Base-by-base conservation (phyloP, 2,113 vertebrate genomes). In the Zosterops lateralis region DNA sequence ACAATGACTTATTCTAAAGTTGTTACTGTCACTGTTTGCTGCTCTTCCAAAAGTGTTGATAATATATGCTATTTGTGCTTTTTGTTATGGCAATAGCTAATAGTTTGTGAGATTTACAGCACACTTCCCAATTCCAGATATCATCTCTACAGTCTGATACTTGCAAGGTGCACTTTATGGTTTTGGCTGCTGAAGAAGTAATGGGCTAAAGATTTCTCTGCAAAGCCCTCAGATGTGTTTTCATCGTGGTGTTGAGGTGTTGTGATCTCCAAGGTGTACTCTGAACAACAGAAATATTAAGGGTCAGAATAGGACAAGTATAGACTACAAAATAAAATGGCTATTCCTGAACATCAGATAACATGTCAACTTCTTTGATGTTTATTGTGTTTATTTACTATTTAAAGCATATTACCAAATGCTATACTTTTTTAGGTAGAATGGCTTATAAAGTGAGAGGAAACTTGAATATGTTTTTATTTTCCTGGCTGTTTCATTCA, bases 1-100 rank as follows among this genome's bases (percentile, higher is more conserved):
- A 62, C 16, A 84, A 17, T 54, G 3, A 38, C 14, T 73, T 29
- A 8, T 70, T 87, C 19, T 73, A 18, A 85, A 89, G 9, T 29
- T 81, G 45, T 0, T 0, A 36, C 14, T 70, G 6, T 51, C 58
- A 70, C 19, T 71, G 24, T 70, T 90, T 77, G 10, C 24, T 80
- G 26, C 40, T 74, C 7, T 82, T 81, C 26, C 18, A 77, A 73
- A 75, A 73, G 9, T 15, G 18, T 53, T 58, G 32, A 66, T 5
- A 9, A 2, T 38, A n/a, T 2, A 12, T 51, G 1, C 2, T 31
- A n/a, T 61, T 16, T 17, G 1, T 54, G 13, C 3, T 87, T 77
- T 87, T 71, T 81, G 3, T 54, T 61, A 36, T 12, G 36, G 5
- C 53, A 92, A 54, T 62, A 75, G 8, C 13, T 57, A 70, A n/a